Percentiles rank a stretch among this genome's conserved stretches.
phyloP scores from a whole-genome alignment of 1,140 invertebrate genomes.

The Drosophila fuyamai region DNA sequence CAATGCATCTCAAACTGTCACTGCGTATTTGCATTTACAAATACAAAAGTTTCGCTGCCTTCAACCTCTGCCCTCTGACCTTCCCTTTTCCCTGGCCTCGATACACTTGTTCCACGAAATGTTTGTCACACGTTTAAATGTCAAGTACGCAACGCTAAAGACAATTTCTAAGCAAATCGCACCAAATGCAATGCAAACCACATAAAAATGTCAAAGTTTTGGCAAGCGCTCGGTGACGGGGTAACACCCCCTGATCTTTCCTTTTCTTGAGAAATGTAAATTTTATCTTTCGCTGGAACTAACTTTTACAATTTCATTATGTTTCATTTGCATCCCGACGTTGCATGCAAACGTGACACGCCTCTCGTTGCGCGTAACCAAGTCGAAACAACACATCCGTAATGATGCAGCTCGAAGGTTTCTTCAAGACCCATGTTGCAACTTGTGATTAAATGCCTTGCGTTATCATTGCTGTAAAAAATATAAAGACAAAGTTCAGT shows the following conservation, averaged over 20 bases:
- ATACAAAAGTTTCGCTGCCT: constrained; percentile 31
- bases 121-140: constrained; percentile 80
- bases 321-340: constrained; percentile 72
- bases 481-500: too few relatives aligned
- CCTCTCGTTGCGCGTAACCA: constrained; percentile 21
- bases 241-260: not conserved
- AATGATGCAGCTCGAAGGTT: constrained; percentile 13
- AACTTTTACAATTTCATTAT: constrained; percentile 83
- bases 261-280: constrained; percentile 69
- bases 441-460: constrained; percentile 7
- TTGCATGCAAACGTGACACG: constrained; percentile 62
- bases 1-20: constrained; percentile 62
- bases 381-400: constrained; percentile 24
- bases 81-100: not conserved
- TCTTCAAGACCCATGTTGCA: not conserved
- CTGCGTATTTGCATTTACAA: constrained; percentile 66
- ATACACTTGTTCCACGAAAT: constrained; percentile 57
- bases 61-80: constrained; percentile 21
- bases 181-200: constrained; percentile 56
- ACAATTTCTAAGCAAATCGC: constrained; percentile 81
- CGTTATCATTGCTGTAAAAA: not conserved
- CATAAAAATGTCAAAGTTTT: constrained; percentile 80
- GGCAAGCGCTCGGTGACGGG: constrained; percentile 2
- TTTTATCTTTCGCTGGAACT: constrained; percentile 72
- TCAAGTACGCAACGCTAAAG: constrained; percentile 75